Percentiles rank a stretch among this genome's conserved stretches.
These are phyloP conservation scores for Polypterus senegalus DNA, from an alignment of 2,113 vertebrate genomes.

Conservation along the genomic window DNA sequence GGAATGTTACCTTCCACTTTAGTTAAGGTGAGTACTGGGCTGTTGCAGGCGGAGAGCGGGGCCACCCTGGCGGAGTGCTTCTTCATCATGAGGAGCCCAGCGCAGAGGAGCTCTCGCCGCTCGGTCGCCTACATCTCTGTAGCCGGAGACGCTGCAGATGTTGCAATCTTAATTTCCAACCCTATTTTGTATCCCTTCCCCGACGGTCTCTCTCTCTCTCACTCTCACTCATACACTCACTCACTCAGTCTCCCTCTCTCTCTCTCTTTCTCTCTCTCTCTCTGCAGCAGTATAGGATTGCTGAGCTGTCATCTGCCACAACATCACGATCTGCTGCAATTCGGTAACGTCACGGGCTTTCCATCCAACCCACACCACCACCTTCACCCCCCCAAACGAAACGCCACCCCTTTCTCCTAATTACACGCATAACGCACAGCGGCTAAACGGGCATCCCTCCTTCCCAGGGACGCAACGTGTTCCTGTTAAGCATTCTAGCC, in stretches of 20 bases:
- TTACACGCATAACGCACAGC: no score
- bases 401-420: neutral
- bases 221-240: conserved; percentile 13
- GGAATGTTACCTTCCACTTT: conserved; percentile 81
- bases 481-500: no score
- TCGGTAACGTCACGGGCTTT: conserved; percentile 33
- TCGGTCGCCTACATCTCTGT: conserved; percentile 74
- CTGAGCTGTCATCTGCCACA: conserved; percentile 30
- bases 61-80: conserved; percentile 90
- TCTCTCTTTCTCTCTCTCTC: conserved; percentile 18
- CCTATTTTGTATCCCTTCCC: rapidly evolving
- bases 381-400: neutral
- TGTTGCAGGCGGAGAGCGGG: conserved; percentile 90
- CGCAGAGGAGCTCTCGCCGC: conserved; percentile 52
- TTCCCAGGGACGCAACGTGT: no score
- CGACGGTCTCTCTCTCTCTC: conserved; percentile 1
- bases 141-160: conserved; percentile 33
- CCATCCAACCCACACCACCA: conserved; percentile 6
- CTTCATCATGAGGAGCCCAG: conserved; percentile 78
- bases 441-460: no score
- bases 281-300: conserved; percentile 29
- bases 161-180: neutral
- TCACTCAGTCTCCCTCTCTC: conserved; percentile 1
- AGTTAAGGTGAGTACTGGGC: conserved; percentile 88
- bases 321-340: conserved; percentile 41